phyloP scores from a whole-genome alignment of 2,797 vertebrate genomes.

The Lophura swinhoii region DNA sequence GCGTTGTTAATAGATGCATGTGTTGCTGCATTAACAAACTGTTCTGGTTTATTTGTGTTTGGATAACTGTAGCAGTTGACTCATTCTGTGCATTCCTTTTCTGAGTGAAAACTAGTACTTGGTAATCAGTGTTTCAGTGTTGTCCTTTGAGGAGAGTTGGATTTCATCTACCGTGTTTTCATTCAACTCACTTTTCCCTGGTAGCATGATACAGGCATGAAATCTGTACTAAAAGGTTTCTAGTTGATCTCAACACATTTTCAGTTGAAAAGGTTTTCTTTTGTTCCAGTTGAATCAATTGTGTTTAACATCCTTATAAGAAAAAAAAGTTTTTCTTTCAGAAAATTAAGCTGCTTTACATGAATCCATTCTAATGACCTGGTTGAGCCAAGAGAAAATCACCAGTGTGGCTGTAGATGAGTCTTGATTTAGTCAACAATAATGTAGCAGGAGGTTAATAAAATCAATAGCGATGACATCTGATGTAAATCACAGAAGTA shows the following conservation, averaged over 20 bases:
- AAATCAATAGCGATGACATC: not conserved
- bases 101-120: fast-evolving
- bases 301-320: not conserved
- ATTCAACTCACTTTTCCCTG: not conserved
- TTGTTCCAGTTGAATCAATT: fast-evolving
- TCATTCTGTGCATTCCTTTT: not conserved
- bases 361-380: not conserved
- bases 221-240: not conserved
- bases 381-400: not conserved
- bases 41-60: not conserved
- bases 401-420: not conserved
- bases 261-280: not conserved
- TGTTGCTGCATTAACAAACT: not conserved
- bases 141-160: not conserved
- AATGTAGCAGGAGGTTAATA: not conserved
- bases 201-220: not conserved
- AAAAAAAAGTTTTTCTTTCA: not conserved
- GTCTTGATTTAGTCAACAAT: not conserved
- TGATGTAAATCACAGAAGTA: not conserved
- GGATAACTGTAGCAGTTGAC: not conserved
- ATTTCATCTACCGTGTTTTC: not conserved
- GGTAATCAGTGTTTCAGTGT: not conserved
- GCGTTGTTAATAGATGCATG: fast-evolving
- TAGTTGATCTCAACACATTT: not conserved
- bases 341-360: not conserved